Conservation (phyloP, 2,888 invertebrate species). For the Campoplex capitator region DNA sequence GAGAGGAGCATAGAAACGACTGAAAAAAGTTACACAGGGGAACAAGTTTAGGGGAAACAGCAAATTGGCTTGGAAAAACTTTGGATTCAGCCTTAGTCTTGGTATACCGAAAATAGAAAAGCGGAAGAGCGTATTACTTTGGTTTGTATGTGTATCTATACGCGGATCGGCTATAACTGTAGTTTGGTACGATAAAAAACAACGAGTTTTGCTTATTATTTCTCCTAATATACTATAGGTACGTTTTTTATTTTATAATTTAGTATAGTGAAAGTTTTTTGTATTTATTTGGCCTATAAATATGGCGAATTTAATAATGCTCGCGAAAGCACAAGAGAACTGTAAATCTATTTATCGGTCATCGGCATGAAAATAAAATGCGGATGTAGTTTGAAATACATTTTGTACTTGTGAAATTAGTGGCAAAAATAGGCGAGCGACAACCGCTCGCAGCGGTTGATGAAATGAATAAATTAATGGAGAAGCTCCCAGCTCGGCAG, state of each 20-base stretch:
- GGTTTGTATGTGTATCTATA: background rate
- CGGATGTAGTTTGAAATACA: background rate
- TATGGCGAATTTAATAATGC: background rate
- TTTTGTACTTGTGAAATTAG: background rate
- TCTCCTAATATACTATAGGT: background rate
- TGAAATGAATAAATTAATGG: conserved; percentile 26
- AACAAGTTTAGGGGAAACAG: conserved; percentile 44
- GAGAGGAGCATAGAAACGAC: background rate
- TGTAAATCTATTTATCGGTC: background rate
- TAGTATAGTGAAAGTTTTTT: background rate
- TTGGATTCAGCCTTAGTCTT: conserved; percentile 6
- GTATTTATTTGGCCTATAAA: background rate
- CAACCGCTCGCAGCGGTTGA: background rate
- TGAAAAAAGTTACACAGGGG: conserved; percentile 36
- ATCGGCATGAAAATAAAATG: background rate
- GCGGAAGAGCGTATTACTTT: background rate
- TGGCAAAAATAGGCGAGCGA: background rate
- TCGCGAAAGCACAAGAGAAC: background rate
- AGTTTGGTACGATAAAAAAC: conserved; percentile 55
- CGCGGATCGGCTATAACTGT: conserved; percentile 10
- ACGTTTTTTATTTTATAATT: background rate
- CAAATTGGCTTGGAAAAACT: conserved; percentile 40
- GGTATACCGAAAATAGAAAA: conserved; percentile 15
- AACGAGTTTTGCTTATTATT: conserved; percentile 64
- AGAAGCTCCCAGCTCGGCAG: background rate